A percentile compares a stretch with the other conserved stretches of the same genome.
Conservation (phyloP, 2,888 invertebrate species). For the Protonemura montana region DNA sequence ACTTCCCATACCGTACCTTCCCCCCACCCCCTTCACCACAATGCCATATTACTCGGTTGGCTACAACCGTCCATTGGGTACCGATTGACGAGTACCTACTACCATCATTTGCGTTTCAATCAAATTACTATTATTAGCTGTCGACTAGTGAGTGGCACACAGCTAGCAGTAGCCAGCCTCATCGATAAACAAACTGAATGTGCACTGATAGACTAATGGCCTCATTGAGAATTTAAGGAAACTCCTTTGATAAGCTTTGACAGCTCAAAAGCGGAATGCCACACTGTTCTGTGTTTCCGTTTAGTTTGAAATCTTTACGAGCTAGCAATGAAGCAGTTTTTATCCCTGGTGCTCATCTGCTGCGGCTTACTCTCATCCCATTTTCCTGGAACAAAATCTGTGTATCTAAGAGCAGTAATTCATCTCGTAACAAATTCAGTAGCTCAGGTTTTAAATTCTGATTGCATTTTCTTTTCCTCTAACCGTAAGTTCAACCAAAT, state of each 20-base stretch:
- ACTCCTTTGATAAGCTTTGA: background rate
- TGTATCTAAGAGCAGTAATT: background rate
- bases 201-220: background rate
- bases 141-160: background rate
- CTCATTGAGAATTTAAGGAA: slow-evolving; percentile 7
- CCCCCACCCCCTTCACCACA: background rate
- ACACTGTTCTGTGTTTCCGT: background rate
- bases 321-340: background rate
- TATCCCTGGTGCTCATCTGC: background rate
- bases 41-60: too few relatives aligned
- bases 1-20: too few relatives aligned
- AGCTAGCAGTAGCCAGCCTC: background rate
- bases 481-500: background rate
- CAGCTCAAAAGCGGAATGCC: background rate
- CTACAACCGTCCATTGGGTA: background rate
- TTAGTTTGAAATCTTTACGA: background rate
- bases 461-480: background rate
- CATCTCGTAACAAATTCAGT: background rate
- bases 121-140: background rate
- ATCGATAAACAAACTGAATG: background rate
- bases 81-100: background rate
- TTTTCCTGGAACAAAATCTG: background rate
- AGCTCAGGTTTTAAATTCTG: background rate
- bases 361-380: background rate
- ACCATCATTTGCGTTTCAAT: background rate